Evolutionary conservation across 2,888 invertebrate species (phyloP).

Genomic region (Steinernema carpocapsae): DNA sequence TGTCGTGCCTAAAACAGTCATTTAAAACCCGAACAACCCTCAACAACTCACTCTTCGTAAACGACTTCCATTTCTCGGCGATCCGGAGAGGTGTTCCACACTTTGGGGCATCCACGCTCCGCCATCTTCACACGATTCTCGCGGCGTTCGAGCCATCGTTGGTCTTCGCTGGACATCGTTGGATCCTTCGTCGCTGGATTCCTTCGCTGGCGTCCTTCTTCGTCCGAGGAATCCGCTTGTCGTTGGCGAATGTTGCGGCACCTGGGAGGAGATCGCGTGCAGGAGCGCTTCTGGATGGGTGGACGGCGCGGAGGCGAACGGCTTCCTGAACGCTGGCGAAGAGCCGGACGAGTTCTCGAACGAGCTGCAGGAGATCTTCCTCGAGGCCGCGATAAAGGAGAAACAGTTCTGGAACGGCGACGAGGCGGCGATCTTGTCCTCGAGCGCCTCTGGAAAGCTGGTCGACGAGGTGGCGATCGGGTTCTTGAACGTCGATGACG

Average conservation of each 20-base stretch:
- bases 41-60: constrained; percentile 46
- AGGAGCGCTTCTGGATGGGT: neutral
- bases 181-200: neutral
- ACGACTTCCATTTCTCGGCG: constrained; percentile 45
- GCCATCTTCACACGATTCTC: too few species aligned
- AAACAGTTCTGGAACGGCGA: too few species aligned
- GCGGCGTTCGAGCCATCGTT: constrained; percentile 43
- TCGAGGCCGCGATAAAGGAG: too few species aligned
- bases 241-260: neutral
- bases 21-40: neutral
- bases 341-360: too few species aligned
- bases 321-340: neutral
- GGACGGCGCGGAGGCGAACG: neutral
- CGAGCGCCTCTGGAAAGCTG: too few species aligned
- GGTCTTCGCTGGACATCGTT: neutral
- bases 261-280: neutral
- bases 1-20: constrained; percentile 44
- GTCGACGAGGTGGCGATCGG: neutral
- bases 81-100: constrained; percentile 50
- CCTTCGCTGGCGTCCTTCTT: neutral
- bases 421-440: too few species aligned
- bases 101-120: constrained; percentile 44
- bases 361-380: too few species aligned
- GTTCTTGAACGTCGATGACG: neutral
- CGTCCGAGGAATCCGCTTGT: neutral